phyloP scores from a whole-genome alignment of 1,140 invertebrate species.

The Psilanteris sp. region DNA sequence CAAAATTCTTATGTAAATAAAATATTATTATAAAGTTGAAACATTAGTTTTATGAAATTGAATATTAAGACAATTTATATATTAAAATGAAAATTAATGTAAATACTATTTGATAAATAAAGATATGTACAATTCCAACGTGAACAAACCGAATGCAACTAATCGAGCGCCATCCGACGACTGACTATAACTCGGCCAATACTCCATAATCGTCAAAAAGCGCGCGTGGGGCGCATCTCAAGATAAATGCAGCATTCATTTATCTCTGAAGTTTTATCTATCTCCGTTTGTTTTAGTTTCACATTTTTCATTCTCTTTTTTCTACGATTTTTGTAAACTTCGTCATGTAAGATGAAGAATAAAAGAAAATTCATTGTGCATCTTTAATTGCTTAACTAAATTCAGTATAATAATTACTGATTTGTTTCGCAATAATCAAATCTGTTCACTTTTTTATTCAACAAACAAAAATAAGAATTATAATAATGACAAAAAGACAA shows the following conservation, averaged over 20 bases:
- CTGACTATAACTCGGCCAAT: slow-evolving; percentile 55
- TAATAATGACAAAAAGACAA: too few species aligned
- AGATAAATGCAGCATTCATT: slow-evolving; percentile 59
- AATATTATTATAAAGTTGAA: too few species aligned
- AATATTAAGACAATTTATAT: background rate
- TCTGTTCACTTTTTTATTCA: too few species aligned
- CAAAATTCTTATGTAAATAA: too few species aligned
- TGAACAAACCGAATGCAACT: slow-evolving; percentile 17
- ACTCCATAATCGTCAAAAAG: slow-evolving; percentile 51
- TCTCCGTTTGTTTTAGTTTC: slow-evolving; percentile 39
- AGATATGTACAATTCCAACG: background rate
- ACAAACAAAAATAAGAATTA: too few species aligned
- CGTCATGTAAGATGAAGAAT: background rate
- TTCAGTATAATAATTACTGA: too few species aligned
- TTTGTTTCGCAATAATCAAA: too few species aligned
- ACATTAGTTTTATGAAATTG: too few species aligned
- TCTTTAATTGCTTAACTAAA: too few species aligned
- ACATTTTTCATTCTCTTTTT: slow-evolving; percentile 53
- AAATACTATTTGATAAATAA: slow-evolving; percentile 8
- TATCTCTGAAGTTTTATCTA: slow-evolving; percentile 50
- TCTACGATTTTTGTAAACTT: slow-evolving; percentile 32
- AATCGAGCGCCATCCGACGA: slow-evolving; percentile 27
- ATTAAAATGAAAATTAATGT: background rate
- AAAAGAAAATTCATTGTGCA: slow-evolving; percentile 35
- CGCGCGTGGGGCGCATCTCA: slow-evolving; percentile 44